These are phyloP conservation scores for Diorhabda sublineata DNA, from an alignment of 1,140 invertebrate genomes.

Conservation along the genomic window DNA sequence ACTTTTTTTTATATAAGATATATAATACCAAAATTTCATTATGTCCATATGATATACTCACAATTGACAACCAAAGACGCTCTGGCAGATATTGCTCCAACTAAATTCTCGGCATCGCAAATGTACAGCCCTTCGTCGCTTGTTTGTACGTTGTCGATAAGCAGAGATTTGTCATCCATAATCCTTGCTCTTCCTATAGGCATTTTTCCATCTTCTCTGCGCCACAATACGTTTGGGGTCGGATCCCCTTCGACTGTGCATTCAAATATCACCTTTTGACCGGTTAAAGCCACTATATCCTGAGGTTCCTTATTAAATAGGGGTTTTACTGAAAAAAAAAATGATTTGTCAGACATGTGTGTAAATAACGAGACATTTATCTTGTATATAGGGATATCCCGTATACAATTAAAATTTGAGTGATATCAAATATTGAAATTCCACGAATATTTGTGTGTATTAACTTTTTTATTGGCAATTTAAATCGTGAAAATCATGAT, in stretches of 20 bases:
- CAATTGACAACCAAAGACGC: slow-evolving; percentile 73
- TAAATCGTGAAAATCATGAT: no score
- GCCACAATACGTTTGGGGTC: slow-evolving; percentile 83
- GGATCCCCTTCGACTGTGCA: slow-evolving; percentile 89
- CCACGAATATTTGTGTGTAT: no score
- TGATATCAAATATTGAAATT: no score
- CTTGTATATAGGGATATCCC: no score
- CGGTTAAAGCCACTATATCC: slow-evolving; percentile 76
- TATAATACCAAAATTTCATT: background rate
- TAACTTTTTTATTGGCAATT: no score
- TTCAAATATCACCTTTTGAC: slow-evolving; percentile 78
- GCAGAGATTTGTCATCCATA: slow-evolving; percentile 69
- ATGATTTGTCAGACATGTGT: slow-evolving; percentile 24
- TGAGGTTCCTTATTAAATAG: slow-evolving; percentile 80
- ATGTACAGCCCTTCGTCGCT: slow-evolving; percentile 79
- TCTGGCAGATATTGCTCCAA: slow-evolving; percentile 69
- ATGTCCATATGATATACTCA: slow-evolving; percentile 50
- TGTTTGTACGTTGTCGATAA: slow-evolving; percentile 68
- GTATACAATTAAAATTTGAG: no score
- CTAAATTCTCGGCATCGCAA: slow-evolving; percentile 74
- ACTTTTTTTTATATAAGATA: no score
- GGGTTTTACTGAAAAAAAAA: slow-evolving; percentile 73
- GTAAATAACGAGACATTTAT: background rate
- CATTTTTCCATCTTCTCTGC: slow-evolving; percentile 80
- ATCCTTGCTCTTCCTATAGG: slow-evolving; percentile 69